A percentile compares a stretch with the other conserved stretches of the same genome.
Conservation (phyloP, 1,140 invertebrate species). For the Sycophila sp. region DNA sequence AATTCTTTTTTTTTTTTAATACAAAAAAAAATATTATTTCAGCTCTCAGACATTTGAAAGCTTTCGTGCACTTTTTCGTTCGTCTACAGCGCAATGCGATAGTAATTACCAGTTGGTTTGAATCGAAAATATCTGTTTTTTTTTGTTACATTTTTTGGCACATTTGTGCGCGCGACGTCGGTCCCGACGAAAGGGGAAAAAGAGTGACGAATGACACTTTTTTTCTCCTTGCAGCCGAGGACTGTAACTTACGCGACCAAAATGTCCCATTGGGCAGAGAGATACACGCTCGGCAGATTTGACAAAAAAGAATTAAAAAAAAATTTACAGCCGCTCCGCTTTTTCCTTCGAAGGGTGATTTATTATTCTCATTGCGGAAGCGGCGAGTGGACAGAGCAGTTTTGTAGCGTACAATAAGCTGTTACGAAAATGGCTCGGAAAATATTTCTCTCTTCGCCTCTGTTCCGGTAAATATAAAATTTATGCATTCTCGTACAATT, state of each 20-base stretch:
- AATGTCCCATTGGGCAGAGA: constrained; percentile 9
- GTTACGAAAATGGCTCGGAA: too few relatives aligned
- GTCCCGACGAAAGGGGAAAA: constrained; percentile 7
- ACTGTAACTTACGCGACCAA: background rate
- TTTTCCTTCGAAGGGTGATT: background rate
- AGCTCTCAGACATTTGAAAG: background rate
- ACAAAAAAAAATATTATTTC: background rate
- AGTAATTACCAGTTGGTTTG: background rate
- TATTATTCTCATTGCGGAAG: too few relatives aligned
- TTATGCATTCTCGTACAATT: too few relatives aligned
- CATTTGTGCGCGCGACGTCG: background rate
- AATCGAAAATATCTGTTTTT: background rate
- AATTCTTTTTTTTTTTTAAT: too few relatives aligned
- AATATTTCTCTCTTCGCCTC: too few relatives aligned
- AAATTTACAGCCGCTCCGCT: background rate
- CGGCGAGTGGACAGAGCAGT: too few relatives aligned
- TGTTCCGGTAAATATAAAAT: too few relatives aligned
- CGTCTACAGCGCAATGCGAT: background rate
- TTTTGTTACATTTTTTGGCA: too few relatives aligned
- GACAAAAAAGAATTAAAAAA: too few relatives aligned
- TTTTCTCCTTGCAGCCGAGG: background rate
- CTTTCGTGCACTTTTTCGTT: background rate
- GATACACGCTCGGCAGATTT: background rate
- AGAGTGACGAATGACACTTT: constrained; percentile 1
- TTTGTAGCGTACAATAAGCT: too few relatives aligned